Percentiles rank a stretch among this genome's conserved stretches.
phyloP scores from a whole-genome alignment of 2,113 vertebrate genomes.

The Entomyzon cyanotis region DNA sequence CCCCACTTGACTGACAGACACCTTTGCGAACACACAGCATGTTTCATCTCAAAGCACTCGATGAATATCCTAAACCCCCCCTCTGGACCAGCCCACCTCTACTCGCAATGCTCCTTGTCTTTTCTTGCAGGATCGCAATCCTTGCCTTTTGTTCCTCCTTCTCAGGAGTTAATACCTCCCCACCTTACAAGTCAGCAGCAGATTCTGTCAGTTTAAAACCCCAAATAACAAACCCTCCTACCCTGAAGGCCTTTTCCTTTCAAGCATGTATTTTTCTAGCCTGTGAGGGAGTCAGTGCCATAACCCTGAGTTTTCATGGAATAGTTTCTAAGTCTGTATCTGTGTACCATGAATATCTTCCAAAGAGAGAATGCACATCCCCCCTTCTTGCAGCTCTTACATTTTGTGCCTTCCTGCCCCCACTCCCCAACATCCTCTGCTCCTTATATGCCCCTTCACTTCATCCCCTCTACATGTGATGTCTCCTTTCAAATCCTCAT shows the following conservation, averaged over 20 bases:
- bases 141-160: slow-evolving; percentile 50
- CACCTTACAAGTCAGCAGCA: slow-evolving; percentile 56
- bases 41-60: slow-evolving; percentile 37
- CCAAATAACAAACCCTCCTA: slow-evolving; percentile 57
- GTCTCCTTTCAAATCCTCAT: not conserved
- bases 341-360: slow-evolving; percentile 32
- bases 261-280: slow-evolving; percentile 54
- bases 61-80: slow-evolving; percentile 26
- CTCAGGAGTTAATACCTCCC: slow-evolving; percentile 34
- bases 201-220: slow-evolving; percentile 52
- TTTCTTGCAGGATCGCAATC: slow-evolving; percentile 35
- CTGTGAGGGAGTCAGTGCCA: slow-evolving; percentile 4
- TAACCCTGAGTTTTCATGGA: slow-evolving; percentile 36
- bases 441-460: not conserved
- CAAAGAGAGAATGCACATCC: not conserved
- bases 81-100: not conserved
- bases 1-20: slow-evolving; percentile 48
- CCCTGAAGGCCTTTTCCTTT: slow-evolving; percentile 43
- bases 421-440: not conserved
- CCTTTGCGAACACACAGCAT: not conserved
- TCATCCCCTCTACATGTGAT: not conserved
- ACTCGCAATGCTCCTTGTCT: slow-evolving; percentile 16
- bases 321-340: slow-evolving; percentile 29
- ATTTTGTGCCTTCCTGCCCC: not conserved
- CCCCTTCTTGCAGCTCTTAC: not conserved